Conservation (phyloP, 2,113 vertebrate genomes). For the Paralichthys olivaceus region DNA sequence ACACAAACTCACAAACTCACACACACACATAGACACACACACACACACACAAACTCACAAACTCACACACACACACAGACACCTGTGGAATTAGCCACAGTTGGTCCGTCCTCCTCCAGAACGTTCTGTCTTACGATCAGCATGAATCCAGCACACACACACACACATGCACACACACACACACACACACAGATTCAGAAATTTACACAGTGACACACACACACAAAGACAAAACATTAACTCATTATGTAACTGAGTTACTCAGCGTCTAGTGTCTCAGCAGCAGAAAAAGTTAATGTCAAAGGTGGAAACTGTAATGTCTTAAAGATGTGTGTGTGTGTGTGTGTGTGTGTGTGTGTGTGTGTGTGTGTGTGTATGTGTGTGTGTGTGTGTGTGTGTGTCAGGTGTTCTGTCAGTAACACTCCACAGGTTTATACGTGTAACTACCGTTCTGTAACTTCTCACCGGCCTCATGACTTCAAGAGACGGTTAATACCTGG, state of each 20-base stretch:
- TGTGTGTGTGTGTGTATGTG: not conserved
- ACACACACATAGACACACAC: conserved; percentile 10
- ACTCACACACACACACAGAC: not conserved
- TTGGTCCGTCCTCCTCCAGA: conserved; percentile 16
- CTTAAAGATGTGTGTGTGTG: not conserved
- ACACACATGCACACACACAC: conserved; percentile 3
- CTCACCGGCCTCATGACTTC: not conserved
- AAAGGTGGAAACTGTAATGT: conserved; percentile 5
- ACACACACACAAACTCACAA: not conserved
- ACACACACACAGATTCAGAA: not conserved
- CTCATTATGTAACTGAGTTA: conserved; percentile 27
- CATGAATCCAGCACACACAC: not conserved
- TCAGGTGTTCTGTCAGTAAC: not conserved
- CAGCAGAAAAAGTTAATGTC: not conserved
- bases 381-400: not conserved
- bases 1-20: not conserved
- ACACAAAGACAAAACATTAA: conserved; percentile 33
- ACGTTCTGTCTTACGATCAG: conserved; percentile 17
- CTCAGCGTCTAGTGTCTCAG: not conserved
- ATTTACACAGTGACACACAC: not conserved
- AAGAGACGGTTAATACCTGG: no score
- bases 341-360: not conserved
- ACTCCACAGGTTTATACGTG: not conserved
- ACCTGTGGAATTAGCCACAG: not conserved
- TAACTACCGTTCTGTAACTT: not conserved